Evolutionary conservation across 2,797 vertebrate species (phyloP), one percentile per base, ranked within the genome.

Genomic region (Falco rusticolus): DNA sequence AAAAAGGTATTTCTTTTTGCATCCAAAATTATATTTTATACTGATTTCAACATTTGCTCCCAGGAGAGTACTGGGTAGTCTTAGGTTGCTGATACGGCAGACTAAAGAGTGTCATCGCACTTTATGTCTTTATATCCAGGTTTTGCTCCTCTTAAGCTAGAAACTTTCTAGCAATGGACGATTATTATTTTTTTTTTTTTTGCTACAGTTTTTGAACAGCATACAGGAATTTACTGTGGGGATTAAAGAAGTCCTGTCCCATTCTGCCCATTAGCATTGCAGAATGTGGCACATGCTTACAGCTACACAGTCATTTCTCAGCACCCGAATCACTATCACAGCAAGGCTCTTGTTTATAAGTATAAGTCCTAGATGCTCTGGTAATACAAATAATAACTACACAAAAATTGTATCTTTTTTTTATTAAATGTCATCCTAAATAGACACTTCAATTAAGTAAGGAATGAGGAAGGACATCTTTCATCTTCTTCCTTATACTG

Each of bases 401-500:
- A 85, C 11, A 60, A 64, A 92, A 79, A 51, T 9, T 5, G 10
- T 61, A 15, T 57, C 7, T 4, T 85, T 84, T 86, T 59, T 82
- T 81, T 83, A 82, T 85, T 75, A 80, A 68, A 81, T 81, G 51
- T 60, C 39, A 71, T 63, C 50, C 75, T 89, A 89, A 96, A 95
- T 74, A 94, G 78, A 74, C 45, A 47, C 86, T 94, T 94, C 68
- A 80, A 37, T 95, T 93, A 96, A 80, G 76, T 61, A 74, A 63
- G 68, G 78, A 78, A 87, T 89, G 90, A 87, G 86, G 61, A 94
- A 96, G 47, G 84, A 75, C 76, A 81, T 57, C 71, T 96, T 95
- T 97, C 60, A 89, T 94, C 93, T 61, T 87, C 18, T 74, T 95
- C 84, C 84, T 95, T 79, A 39, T 37, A 41, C 56, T 75, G 28